Evolutionary conservation across 2,888 invertebrate species (phyloP).

Genomic region (Scaptomyza reducta): DNA sequence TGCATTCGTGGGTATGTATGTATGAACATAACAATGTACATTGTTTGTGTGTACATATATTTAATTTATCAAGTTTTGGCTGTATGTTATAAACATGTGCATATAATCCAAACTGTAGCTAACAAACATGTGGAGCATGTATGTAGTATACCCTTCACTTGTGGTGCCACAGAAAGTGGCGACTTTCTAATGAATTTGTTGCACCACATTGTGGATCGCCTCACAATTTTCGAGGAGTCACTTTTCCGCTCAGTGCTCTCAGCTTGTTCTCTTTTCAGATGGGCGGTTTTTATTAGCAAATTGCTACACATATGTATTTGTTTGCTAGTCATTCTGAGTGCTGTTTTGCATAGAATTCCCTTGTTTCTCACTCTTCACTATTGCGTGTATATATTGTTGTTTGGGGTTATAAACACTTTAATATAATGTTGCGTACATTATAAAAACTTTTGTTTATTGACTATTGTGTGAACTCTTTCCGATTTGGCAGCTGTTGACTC

Average conservation of each 20-base stretch:
- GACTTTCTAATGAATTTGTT: slow-evolving; percentile 69
- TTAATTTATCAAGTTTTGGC: slow-evolving; percentile 24
- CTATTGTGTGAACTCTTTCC: slow-evolving; percentile 13
- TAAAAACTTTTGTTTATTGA: slow-evolving; percentile 33
- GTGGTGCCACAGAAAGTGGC: slow-evolving; percentile 49
- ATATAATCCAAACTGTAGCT: slow-evolving; percentile 34
- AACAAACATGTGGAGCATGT: slow-evolving; percentile 3
- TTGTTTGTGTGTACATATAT: neutral
- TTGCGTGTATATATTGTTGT: slow-evolving; percentile 14
- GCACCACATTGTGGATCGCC: slow-evolving; percentile 33
- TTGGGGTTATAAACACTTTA: slow-evolving; percentile 1
- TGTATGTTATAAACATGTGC: slow-evolving; percentile 3
- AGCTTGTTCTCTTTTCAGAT: neutral
- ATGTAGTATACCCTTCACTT: slow-evolving; percentile 33
- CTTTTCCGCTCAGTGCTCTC: slow-evolving; percentile 18
- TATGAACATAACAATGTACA: neutral
- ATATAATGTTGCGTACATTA: slow-evolving; percentile 17
- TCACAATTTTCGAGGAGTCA: slow-evolving; percentile 9
- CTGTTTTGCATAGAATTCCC: slow-evolving; percentile 13
- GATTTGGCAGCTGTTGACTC: slow-evolving; percentile 32
- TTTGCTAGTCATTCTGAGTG: slow-evolving; percentile 10
- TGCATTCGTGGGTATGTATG: slow-evolving; percentile 11
- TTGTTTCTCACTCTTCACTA: neutral
- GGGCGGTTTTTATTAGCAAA: slow-evolving; percentile 23
- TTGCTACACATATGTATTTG: slow-evolving; percentile 26